These are phyloP conservation scores for Drymodes brunneopygia DNA, from an alignment of 2,113 vertebrate species.

Conservation along the genomic window DNA sequence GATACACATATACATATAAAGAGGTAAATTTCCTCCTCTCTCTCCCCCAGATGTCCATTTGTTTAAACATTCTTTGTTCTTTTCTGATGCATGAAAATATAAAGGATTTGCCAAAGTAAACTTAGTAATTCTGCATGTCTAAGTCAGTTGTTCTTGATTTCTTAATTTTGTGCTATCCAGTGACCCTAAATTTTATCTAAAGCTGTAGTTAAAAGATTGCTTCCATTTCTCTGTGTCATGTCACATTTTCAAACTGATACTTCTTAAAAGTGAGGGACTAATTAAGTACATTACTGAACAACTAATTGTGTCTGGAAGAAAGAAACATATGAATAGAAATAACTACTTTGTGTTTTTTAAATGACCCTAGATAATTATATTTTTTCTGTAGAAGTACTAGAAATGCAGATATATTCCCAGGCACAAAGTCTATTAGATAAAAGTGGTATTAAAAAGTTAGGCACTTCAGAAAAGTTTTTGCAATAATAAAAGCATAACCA, in stretches of 20 bases:
- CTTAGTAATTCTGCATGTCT: neutral
- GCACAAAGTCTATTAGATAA: neutral
- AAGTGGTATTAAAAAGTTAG: neutral
- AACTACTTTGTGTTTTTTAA: neutral
- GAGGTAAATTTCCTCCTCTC: neutral
- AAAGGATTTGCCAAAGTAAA: neutral
- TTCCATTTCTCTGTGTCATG: neutral
- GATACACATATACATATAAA: neutral
- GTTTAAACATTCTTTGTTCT: neutral
- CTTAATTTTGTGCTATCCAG: neutral
- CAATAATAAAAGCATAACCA: neutral
- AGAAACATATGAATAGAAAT: neutral
- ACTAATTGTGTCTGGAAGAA: neutral
- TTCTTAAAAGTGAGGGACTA: neutral
- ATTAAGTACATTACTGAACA: neutral
- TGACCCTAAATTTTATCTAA: neutral
- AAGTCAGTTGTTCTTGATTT: neutral
- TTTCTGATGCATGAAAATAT: neutral
- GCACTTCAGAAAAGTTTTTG: neutral
- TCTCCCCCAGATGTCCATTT: accelerated
- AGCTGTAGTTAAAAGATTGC: neutral
- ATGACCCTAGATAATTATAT: neutral
- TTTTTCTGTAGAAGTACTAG: neutral
- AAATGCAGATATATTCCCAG: neutral
- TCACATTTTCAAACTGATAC: neutral